A percentile compares a stretch with the other conserved stretches of the same genome.
These are phyloP conservation scores for Limenitis camilla DNA, from an alignment of 2,888 invertebrate species.

Conservation along the genomic window DNA sequence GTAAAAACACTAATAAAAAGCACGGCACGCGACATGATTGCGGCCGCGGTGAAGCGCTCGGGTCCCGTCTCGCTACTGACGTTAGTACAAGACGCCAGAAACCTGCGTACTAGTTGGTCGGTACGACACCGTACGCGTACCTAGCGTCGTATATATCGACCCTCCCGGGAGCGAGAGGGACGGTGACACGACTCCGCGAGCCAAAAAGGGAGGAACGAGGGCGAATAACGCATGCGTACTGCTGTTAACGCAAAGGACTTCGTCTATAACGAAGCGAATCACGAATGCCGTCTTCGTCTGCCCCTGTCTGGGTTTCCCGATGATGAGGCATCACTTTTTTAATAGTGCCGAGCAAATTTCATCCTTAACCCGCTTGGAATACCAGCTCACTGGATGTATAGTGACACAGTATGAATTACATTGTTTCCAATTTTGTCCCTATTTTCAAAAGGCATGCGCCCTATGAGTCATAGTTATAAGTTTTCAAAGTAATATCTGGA, in stretches of 20 bases:
- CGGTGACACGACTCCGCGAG: constrained; percentile 27
- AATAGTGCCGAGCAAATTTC: constrained; percentile 23
- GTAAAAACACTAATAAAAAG: constrained; percentile 76
- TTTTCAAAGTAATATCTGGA: constrained; percentile 16
- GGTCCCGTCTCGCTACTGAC: constrained; percentile 50
- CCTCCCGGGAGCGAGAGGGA: constrained; percentile 59
- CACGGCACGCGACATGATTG: constrained; percentile 77
- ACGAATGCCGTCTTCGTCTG: constrained; percentile 64
- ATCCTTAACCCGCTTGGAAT: constrained; percentile 9
- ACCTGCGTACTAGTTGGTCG: constrained; percentile 66
- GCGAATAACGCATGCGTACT: constrained; percentile 66
- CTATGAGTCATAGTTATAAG: constrained; percentile 18
- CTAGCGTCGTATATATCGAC: constrained; percentile 73
- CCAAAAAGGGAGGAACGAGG: constrained; percentile 42
- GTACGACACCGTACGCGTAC: constrained; percentile 64
- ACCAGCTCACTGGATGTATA: constrained; percentile 16
- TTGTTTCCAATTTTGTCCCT: constrained; percentile 16
- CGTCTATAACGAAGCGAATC: constrained; percentile 51
- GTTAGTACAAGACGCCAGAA: constrained; percentile 59
- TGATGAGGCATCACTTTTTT: constrained; percentile 64
- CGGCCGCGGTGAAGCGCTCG: constrained; percentile 60
- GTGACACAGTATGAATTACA: constrained; percentile 13
- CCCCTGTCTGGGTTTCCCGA: constrained; percentile 68
- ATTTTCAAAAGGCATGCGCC: constrained; percentile 19
- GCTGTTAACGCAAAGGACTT: constrained; percentile 48